Conservation (phyloP, 2,113 vertebrate species). For the Dendropsophus ebraccatus region DNA sequence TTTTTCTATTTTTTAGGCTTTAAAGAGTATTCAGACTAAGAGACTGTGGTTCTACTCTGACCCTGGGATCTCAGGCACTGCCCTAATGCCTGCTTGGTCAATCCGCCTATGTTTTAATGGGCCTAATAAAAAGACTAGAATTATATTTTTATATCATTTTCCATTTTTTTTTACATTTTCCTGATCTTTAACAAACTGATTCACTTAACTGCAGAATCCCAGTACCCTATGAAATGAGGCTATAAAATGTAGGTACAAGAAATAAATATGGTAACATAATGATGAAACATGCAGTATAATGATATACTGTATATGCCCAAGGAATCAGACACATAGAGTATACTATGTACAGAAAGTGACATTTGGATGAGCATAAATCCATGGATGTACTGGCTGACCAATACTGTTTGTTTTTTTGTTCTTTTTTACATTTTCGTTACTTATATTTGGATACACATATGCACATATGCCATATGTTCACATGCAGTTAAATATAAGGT, state of each 20-base stretch:
- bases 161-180: too few relatives aligned
- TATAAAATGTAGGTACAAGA: not conserved
- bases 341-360: not conserved
- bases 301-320: not conserved
- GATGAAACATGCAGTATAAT: not conserved
- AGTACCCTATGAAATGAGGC: not conserved
- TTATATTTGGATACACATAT: not conserved
- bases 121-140: too few relatives aligned
- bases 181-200: not conserved
- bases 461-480: conserved; percentile 1
- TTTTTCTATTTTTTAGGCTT: too few relatives aligned
- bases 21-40: too few relatives aligned
- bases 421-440: not conserved
- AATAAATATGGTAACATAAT: conserved; percentile 8
- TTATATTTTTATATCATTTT: too few relatives aligned
- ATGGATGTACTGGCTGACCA: not conserved
- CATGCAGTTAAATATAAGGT: conserved; percentile 7
- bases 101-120: too few relatives aligned
- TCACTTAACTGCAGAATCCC: not conserved
- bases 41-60: too few relatives aligned
- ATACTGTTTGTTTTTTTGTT: too few relatives aligned
- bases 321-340: not conserved
- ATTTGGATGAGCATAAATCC: not conserved
- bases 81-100: too few relatives aligned
- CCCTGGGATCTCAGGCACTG: too few relatives aligned